These are phyloP conservation scores for Dryococelus australis DNA, from an alignment of 2,888 invertebrate genomes.

Conservation along the genomic window DNA sequence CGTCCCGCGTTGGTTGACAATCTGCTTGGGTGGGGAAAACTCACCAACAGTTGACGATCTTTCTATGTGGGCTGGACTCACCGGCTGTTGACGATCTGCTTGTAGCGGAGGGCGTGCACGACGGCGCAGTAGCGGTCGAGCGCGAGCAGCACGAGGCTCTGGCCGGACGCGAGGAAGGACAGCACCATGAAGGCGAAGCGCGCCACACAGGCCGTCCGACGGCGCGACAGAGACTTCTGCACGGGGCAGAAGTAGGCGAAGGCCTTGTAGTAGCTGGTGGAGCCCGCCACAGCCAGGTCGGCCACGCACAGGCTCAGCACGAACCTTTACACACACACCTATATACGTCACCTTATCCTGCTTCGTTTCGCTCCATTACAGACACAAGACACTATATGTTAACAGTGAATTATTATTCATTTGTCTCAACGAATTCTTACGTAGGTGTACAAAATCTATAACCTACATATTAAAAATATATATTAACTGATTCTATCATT, in stretches of 20 bases:
- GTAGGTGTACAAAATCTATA: no score
- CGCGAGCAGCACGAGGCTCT: slow-evolving; percentile 38
- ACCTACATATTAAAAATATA: no score
- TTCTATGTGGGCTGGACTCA: no score
- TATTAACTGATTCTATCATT: no score
- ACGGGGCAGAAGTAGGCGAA: slow-evolving; percentile 43
- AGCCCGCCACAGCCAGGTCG: slow-evolving; percentile 40
- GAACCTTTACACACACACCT: slow-evolving; percentile 34
- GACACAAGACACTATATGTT: no score
- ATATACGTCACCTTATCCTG: background rate
- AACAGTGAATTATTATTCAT: no score
- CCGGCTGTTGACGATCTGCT: slow-evolving; percentile 37
- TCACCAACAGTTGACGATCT: no score
- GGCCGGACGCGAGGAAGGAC: slow-evolving; percentile 36
- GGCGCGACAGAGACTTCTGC: background rate
- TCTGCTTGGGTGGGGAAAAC: no score
- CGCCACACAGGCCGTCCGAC: slow-evolving; percentile 32
- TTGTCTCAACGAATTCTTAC: no score
- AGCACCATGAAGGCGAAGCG: slow-evolving; percentile 37
- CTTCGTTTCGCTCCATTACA: background rate
- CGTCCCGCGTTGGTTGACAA: no score
- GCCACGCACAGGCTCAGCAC: slow-evolving; percentile 40
- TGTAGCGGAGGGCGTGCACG: slow-evolving; percentile 42
- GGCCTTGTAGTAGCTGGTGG: slow-evolving; percentile 38
- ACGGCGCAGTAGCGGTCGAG: slow-evolving; percentile 44